Evolutionary conservation across 2,888 invertebrate species (phyloP).

Genomic region (Platycheirus albimanus): DNA sequence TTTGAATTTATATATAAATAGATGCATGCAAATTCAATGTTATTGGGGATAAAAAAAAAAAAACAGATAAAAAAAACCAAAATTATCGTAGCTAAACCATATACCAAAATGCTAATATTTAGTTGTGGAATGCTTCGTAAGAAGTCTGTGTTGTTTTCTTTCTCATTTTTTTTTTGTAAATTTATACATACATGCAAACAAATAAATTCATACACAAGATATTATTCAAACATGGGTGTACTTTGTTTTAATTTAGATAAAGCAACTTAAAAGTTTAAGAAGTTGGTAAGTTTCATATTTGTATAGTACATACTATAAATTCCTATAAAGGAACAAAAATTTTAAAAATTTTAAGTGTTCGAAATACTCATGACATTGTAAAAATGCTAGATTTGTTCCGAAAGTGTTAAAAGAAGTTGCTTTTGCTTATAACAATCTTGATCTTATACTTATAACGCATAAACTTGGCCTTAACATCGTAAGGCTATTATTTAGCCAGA

Average conservation of each 20-base stretch:
- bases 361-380: too few species aligned
- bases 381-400: too few species aligned
- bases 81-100: slow-evolving; percentile 14
- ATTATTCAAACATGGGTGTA: slow-evolving; percentile 12
- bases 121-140: slow-evolving; percentile 40
- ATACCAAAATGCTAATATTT: slow-evolving; percentile 11
- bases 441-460: too few species aligned
- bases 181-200: slow-evolving; percentile 63
- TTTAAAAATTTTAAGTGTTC: too few species aligned
- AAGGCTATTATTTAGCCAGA: too few species aligned
- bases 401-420: too few species aligned
- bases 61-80: neutral
- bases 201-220: slow-evolving; percentile 59
- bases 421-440: too few species aligned
- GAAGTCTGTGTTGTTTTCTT: slow-evolving; percentile 49
- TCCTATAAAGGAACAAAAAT: too few species aligned
- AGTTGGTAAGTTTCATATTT: slow-evolving; percentile 8
- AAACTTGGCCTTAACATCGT: too few species aligned
- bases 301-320: too few species aligned
- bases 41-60: slow-evolving; percentile 13
- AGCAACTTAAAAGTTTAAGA: neutral
- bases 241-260: slow-evolving; percentile 14
- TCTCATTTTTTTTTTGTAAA: slow-evolving; percentile 59
- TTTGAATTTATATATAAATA: slow-evolving; percentile 16
- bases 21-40: slow-evolving; percentile 32